These are phyloP conservation scores for Drosophila tropicalis DNA, from an alignment of 1,140 invertebrate genomes.

Conservation along the genomic window DNA sequence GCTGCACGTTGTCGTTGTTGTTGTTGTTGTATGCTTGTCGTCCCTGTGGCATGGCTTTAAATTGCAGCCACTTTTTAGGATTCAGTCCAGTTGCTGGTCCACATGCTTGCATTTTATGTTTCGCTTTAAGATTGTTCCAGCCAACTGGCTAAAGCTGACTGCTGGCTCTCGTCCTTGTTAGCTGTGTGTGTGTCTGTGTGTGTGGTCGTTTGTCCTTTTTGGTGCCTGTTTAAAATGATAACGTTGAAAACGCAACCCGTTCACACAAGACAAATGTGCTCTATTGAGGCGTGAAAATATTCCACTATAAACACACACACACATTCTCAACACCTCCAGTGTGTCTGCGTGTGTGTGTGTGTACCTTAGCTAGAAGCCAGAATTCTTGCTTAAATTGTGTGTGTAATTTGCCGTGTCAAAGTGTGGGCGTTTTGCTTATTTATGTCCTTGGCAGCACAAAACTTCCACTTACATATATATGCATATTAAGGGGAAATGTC, in stretches of 20 bases:
- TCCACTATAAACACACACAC: conserved; percentile 72
- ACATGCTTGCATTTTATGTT: conserved; percentile 73
- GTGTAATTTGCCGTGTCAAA: conserved; percentile 68
- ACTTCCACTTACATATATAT: conserved; percentile 28
- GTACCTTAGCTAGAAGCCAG: conserved; percentile 9
- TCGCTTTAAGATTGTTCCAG: conserved; percentile 46
- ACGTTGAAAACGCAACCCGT: conserved; percentile 70
- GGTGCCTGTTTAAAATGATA: conserved; percentile 78
- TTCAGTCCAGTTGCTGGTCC: conserved; percentile 32
- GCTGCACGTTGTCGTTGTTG: conserved; percentile 11
- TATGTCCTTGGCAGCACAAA: conserved; percentile 43
- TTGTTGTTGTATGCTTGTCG: not conserved
- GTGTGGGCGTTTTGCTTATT: conserved; percentile 64
- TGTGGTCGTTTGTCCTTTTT: conserved; percentile 11
- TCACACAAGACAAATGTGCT: conserved; percentile 75
- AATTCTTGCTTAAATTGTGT: conserved; percentile 48
- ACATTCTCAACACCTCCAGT: conserved; percentile 15
- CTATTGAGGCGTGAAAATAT: conserved; percentile 80
- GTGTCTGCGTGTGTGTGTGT: not conserved
- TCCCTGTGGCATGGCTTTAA: conserved; percentile 46
- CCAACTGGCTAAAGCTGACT: conserved; percentile 26
- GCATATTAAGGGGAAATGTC: conserved; percentile 28
- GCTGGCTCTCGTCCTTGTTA: conserved; percentile 41
- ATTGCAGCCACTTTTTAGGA: conserved; percentile 35
- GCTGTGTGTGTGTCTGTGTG: not conserved